Evolutionary conservation across 1,140 invertebrate species (phyloP).

Genomic region (Drosophila azteca): DNA sequence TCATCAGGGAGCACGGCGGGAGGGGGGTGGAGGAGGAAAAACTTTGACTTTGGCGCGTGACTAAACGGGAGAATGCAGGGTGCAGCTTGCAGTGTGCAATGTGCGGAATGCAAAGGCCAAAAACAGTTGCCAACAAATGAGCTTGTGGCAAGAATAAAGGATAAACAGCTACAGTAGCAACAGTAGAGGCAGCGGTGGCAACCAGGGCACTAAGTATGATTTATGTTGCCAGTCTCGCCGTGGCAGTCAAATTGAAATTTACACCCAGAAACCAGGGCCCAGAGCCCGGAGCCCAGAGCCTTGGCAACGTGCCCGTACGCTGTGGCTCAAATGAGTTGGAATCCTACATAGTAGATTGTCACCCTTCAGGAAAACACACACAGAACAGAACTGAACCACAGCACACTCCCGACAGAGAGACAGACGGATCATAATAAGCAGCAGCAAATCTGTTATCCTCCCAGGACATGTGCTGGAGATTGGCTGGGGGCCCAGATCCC

Average conservation of each 20-base stretch:
- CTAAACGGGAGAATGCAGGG: slow-evolving; percentile 72
- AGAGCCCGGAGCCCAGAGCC: slow-evolving; percentile 32
- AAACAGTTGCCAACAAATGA: slow-evolving; percentile 61
- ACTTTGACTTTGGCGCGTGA: slow-evolving; percentile 71
- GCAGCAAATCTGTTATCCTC: slow-evolving; percentile 38
- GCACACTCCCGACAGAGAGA: background rate
- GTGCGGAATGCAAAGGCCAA: slow-evolving; percentile 70
- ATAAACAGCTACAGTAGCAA: slow-evolving; percentile 41
- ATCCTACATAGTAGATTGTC: slow-evolving; percentile 42
- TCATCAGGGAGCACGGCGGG: slow-evolving; percentile 45
- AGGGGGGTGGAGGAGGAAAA: slow-evolving; percentile 33
- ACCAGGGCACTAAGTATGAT: slow-evolving; percentile 74
- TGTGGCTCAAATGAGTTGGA: slow-evolving; percentile 51
- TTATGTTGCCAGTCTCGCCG: slow-evolving; percentile 72
- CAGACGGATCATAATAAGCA: slow-evolving; percentile 46
- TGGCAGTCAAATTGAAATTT: slow-evolving; percentile 80
- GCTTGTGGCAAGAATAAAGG: slow-evolving; percentile 29
- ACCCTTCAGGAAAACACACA: slow-evolving; percentile 18
- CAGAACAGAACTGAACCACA: slow-evolving; percentile 10
- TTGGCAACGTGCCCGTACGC: slow-evolving; percentile 47
- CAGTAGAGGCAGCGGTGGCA: slow-evolving; percentile 20
- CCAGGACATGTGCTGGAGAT: slow-evolving; percentile 40
- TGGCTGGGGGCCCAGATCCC: slow-evolving; percentile 31
- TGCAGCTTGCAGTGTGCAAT: slow-evolving; percentile 46
- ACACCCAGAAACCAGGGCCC: slow-evolving; percentile 36